Evolutionary conservation across 2,888 invertebrate genomes (phyloP).

Genomic region (Leuctra nigra): DNA sequence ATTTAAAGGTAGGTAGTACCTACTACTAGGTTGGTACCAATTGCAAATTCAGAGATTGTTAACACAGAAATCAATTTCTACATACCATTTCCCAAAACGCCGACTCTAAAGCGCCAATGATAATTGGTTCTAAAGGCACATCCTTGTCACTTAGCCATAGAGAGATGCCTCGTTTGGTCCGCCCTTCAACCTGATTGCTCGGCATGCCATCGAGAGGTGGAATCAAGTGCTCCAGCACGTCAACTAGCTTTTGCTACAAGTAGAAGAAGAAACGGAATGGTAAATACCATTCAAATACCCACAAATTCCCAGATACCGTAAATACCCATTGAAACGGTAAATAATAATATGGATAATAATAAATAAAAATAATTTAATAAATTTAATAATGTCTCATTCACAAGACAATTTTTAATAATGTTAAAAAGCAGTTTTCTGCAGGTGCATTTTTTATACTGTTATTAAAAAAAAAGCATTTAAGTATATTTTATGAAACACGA

Average conservation of each 20-base stretch:
- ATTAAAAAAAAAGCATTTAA: too few species aligned
- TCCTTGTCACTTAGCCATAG: constrained; percentile 33
- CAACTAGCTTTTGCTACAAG: constrained; percentile 54
- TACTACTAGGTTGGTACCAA: too few species aligned
- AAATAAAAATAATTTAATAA: too few species aligned
- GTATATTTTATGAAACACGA: too few species aligned
- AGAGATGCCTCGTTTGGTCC: constrained; percentile 25
- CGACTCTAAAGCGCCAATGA: constrained; percentile 71
- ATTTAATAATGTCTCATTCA: neutral
- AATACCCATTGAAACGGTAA: neutral
- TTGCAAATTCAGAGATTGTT: too few species aligned
- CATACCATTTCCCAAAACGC: constrained; percentile 66
- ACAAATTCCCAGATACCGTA: too few species aligned
- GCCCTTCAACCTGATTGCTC: constrained; percentile 26
- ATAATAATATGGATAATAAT: neutral
- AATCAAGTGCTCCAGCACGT: constrained; percentile 48
- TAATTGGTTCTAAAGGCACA: constrained; percentile 54
- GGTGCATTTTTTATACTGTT: too few species aligned
- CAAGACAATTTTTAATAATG: neutral
- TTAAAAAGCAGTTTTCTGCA: too few species aligned
- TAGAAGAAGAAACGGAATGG: too few species aligned
- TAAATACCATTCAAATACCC: neutral
- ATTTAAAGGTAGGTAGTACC: too few species aligned
- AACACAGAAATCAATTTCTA: too few species aligned
- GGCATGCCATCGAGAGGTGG: constrained; percentile 33